Evolutionary conservation across 2,888 invertebrate species (phyloP).

Genomic region (Blastobasis lacticolella): DNA sequence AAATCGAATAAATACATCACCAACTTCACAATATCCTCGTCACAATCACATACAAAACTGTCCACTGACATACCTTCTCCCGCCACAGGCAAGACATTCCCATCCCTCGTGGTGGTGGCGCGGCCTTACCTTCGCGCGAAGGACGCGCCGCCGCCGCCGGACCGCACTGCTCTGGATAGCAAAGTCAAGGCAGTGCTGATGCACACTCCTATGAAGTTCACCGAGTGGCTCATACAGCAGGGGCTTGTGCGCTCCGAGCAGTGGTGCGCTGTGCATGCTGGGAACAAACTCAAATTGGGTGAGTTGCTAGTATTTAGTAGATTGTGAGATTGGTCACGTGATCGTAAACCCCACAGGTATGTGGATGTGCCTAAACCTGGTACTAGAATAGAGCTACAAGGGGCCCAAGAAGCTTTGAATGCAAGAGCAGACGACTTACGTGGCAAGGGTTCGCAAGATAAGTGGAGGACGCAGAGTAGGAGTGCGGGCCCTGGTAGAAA

Average conservation of each 20-base stretch:
- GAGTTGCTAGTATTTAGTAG: slow-evolving; percentile 15
- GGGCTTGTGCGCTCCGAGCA: slow-evolving; percentile 87
- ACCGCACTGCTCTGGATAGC: slow-evolving; percentile 79
- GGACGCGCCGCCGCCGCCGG: slow-evolving; percentile 71
- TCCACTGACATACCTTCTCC: background rate
- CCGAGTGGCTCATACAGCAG: slow-evolving; percentile 92
- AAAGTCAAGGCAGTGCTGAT: slow-evolving; percentile 89
- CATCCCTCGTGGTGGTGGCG: slow-evolving; percentile 88
- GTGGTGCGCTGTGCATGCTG: slow-evolving; percentile 80
- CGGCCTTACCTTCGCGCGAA: slow-evolving; percentile 84
- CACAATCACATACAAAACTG: background rate
- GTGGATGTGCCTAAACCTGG: too few species aligned
- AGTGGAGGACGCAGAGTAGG: too few species aligned
- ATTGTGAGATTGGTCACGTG: too few species aligned
- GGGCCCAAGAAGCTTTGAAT: too few species aligned
- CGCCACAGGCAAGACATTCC: slow-evolving; percentile 83
- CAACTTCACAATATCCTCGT: too few species aligned
- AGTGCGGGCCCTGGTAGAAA: too few species aligned
- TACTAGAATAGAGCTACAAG: too few species aligned
- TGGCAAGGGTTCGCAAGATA: too few species aligned
- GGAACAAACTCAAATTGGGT: slow-evolving; percentile 83
- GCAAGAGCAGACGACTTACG: too few species aligned
- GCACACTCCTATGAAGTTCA: slow-evolving; percentile 87
- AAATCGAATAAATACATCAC: too few species aligned
- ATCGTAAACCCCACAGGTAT: too few species aligned